Percentiles rank a stretch among this genome's conserved stretches.
Evolutionary conservation across 2,797 vertebrate species (phyloP).

Genomic region (Alcedo quadribrachys): DNA sequence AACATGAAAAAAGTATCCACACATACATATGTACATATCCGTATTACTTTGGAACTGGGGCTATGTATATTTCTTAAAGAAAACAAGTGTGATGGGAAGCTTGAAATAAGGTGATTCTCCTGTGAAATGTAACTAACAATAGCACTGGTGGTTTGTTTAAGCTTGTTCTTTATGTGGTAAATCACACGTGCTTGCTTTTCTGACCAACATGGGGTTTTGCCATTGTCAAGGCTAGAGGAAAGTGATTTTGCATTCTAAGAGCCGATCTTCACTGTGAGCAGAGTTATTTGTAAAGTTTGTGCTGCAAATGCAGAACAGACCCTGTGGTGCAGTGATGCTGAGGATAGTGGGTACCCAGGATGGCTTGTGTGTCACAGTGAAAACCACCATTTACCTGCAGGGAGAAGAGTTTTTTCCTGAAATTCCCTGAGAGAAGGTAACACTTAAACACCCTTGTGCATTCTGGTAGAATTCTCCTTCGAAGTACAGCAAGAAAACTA

Average conservation of each 20-base stretch:
- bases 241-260: neutral
- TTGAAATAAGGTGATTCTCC: neutral
- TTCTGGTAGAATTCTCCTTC: slow-evolving; percentile 14
- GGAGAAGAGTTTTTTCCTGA: neutral
- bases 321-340: neutral
- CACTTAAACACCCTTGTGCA: neutral
- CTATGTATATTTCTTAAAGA: neutral
- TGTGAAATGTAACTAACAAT: neutral
- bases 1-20: neutral
- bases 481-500: neutral
- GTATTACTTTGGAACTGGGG: neutral
- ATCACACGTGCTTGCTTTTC: neutral
- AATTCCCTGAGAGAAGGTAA: neutral
- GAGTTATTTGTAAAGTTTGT: neutral
- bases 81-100: neutral
- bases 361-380: neutral
- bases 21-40: rapidly evolving
- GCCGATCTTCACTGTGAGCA: neutral
- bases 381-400: neutral
- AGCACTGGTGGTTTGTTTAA: neutral
- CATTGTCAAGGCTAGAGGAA: neutral
- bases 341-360: neutral
- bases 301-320: neutral
- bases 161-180: neutral
- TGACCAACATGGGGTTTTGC: neutral